Base-by-base conservation (phyloP, 2,113 vertebrate genomes). In the Sinocyclocheilus anophthalmus region DNA sequence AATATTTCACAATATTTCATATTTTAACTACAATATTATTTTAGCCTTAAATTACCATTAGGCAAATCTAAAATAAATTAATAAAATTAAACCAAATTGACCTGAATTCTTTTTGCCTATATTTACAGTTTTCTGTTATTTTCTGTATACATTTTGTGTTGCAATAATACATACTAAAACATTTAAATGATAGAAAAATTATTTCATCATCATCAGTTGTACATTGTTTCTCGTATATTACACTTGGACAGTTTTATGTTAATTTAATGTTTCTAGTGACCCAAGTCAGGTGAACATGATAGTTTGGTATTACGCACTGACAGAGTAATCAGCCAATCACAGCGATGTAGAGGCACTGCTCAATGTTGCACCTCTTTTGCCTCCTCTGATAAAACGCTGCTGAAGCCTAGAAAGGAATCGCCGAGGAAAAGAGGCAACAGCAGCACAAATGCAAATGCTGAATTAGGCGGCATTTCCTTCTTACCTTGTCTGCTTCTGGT, bases 361-460 rank as follows among this genome's bases (percentile, higher is more conserved):
- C 18, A 22, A 22, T 72, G 18, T 39, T 39, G 18, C 70, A 70
- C 18, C 67, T 70, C 72, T 75, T 42, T n/a, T 48, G 73, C n/a
- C 42, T 45, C n/a, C 42, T 24, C 72, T 48, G 5, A 45, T 13
- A 76, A 53, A 75, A 13, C 7, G 4, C 14, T 48, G 3, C 45
- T 4, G 75, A 55, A 30, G 24, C 9, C 18, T 37, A 81, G 5
- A 59, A 59, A 39, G 14, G 3, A 57, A 57, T 37, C 0, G 42
- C 42, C 0, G 42, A 45, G 42, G 18, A 42, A 42, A 42, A 42
- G 42, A 67, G 22, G 61, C 20, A 82, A 59, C 16, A 73, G 81
- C 20, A 72, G 57, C 20, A 45, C 16, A 26, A 85, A 90, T 90
- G 86, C 79, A 86, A 87, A 88, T 87, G 18, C 55, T 16, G 50